A percentile compares a stretch with the other conserved stretches of the same genome.
These are phyloP conservation scores for Frieseomelitta varia DNA, from an alignment of 1,140 invertebrate species.

Conservation along the genomic window DNA sequence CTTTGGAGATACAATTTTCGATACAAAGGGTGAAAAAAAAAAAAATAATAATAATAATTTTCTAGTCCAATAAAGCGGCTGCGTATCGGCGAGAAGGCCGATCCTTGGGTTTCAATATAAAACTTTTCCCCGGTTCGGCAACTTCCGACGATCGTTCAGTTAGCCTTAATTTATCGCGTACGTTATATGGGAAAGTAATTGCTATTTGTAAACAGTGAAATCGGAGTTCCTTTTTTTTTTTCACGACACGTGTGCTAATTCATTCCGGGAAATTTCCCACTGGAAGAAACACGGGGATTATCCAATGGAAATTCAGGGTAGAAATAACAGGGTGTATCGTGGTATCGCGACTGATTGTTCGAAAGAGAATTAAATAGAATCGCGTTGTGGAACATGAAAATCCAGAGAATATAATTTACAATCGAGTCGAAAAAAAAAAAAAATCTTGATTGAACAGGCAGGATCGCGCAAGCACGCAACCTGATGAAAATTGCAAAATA, in stretches of 20 bases:
- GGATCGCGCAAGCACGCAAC: background rate
- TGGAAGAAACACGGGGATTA: background rate
- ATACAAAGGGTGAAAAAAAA: background rate
- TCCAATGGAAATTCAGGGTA: background rate
- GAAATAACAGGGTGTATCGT: background rate
- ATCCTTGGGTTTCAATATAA: slow-evolving; percentile 32
- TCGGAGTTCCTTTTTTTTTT: background rate
- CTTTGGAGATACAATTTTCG: background rate
- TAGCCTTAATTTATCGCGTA: slow-evolving; percentile 44
- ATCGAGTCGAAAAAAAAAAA: no score
- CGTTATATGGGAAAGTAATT: slow-evolving; percentile 48
- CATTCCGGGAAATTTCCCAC: background rate
- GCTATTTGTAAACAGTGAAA: slow-evolving; percentile 10
- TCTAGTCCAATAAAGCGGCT: slow-evolving; percentile 5
- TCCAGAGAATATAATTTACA: background rate
- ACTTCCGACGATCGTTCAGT: slow-evolving; percentile 41
- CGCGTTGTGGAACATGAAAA: background rate
- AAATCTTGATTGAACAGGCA: background rate
- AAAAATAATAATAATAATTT: slow-evolving; percentile 16
- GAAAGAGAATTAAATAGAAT: no score
- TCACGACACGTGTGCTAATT: background rate
- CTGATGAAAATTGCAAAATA: background rate
- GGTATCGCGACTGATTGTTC: no score
- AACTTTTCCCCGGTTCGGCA: slow-evolving; percentile 29
- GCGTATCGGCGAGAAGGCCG: background rate